These are phyloP conservation scores for Ceratosolen fusciceps DNA, from an alignment of 1,140 invertebrate species.

Conservation along the genomic window DNA sequence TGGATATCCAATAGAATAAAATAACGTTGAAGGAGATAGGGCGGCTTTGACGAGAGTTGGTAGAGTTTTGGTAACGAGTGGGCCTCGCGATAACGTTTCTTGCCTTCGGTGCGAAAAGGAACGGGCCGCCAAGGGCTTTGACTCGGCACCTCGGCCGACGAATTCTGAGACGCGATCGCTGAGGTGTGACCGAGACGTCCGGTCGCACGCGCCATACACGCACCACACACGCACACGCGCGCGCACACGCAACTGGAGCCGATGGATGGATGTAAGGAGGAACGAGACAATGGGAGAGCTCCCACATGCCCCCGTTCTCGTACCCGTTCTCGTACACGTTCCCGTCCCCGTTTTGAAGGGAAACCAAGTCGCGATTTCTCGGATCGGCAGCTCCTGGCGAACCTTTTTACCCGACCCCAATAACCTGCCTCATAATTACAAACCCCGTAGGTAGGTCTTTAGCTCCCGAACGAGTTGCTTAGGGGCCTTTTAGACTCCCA, in stretches of 20 bases:
- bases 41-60: too few relatives aligned
- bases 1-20: too few relatives aligned
- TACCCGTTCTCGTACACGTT: too few relatives aligned
- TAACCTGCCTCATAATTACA: too few relatives aligned
- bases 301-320: conserved; percentile 7
- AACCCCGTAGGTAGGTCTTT: too few relatives aligned
- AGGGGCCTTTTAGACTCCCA: too few relatives aligned
- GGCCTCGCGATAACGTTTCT: neutral
- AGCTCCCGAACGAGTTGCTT: too few relatives aligned
- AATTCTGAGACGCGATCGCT: too few relatives aligned
- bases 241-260: conserved; percentile 23
- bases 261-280: conserved; percentile 40
- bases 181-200: conserved; percentile 65
- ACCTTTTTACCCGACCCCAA: too few relatives aligned
- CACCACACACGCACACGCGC: conserved; percentile 10
- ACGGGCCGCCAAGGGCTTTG: conserved; percentile 3
- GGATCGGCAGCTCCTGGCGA: too few relatives aligned
- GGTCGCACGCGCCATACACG: conserved; percentile 62
- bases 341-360: too few relatives aligned
- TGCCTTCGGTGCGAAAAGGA: neutral
- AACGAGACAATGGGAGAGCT: conserved; percentile 45
- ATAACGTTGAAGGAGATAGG: too few relatives aligned
- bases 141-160: neutral
- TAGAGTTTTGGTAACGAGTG: conserved; percentile 11
- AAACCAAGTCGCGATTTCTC: conserved; percentile 48